phyloP scores from a whole-genome alignment of 2,113 vertebrate genomes.

The Cheirogaleus medius region DNA sequence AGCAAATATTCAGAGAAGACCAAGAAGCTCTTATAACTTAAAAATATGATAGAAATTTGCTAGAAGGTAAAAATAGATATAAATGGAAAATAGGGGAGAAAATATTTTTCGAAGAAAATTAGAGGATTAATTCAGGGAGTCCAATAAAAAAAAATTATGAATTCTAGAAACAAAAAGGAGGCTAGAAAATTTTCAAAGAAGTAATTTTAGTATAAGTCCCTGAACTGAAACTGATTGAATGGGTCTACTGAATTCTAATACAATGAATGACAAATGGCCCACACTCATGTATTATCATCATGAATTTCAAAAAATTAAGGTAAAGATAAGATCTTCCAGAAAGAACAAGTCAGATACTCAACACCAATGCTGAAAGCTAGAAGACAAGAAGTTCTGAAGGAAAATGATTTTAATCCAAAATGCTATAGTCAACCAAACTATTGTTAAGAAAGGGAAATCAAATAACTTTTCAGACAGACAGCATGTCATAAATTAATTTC shows the following conservation, averaged over 20 bases:
- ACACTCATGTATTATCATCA: background rate
- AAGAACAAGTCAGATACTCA: background rate
- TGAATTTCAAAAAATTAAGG: background rate
- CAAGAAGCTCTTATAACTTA: background rate
- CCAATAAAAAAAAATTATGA: background rate
- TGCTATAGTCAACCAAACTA: background rate
- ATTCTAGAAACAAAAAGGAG: background rate
- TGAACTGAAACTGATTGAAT: slow-evolving; percentile 1
- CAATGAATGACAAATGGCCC: background rate
- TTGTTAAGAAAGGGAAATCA: background rate
- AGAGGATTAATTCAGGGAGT: background rate
- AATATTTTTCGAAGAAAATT: background rate
- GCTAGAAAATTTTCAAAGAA: background rate
- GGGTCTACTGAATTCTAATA: background rate
- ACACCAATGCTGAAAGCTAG: background rate
- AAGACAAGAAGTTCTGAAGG: background rate
- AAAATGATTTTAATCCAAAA: slow-evolving; percentile 35
- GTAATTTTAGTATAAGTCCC: background rate
- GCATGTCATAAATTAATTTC: background rate
- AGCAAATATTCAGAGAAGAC: background rate
- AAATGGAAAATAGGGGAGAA: background rate
- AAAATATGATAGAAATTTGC: background rate
- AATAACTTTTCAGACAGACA: background rate
- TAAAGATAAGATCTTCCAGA: background rate
- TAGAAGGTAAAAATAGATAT: background rate